Evolutionary conservation across 2,797 vertebrate genomes (phyloP).

Genomic region (Hipposideros larvatus): DNA sequence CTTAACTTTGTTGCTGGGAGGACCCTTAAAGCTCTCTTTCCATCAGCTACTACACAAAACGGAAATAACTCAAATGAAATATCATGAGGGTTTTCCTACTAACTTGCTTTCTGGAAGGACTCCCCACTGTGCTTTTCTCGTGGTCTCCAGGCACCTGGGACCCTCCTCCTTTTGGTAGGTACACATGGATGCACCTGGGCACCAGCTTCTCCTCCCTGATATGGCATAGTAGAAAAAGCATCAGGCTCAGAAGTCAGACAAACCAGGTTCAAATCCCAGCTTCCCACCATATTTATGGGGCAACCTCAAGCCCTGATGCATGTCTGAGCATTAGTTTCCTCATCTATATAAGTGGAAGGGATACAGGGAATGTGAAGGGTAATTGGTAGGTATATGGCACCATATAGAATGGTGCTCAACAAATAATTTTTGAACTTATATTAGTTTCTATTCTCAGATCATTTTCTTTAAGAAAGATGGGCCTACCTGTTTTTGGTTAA

Average conservation of each 20-base stretch:
- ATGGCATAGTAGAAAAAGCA: background rate
- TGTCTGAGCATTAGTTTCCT: background rate
- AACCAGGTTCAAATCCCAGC: background rate
- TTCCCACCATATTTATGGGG: background rate
- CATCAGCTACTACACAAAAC: background rate
- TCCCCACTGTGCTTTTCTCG: background rate
- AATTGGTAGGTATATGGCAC: background rate
- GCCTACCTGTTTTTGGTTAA: background rate
- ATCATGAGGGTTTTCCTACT: background rate
- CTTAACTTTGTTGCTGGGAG: background rate
- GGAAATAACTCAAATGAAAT: background rate
- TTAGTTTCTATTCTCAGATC: background rate
- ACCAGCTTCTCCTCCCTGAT: background rate
- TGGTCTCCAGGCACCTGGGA: background rate
- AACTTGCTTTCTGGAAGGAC: background rate
- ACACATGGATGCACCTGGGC: fast-evolving
- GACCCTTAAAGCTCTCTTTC: background rate
- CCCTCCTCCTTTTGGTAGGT: background rate
- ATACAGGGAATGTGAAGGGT: background rate
- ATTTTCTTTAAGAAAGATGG: background rate
- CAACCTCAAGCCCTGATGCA: background rate
- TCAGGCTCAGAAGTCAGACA: background rate
- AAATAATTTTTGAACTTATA: background rate
- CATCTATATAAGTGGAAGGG: background rate
- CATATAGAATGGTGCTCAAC: background rate